A percentile compares a stretch with the other conserved stretches of the same genome.
Conservation (phyloP, 2,797 vertebrate species). For the Cichlasoma orientale region DNA sequence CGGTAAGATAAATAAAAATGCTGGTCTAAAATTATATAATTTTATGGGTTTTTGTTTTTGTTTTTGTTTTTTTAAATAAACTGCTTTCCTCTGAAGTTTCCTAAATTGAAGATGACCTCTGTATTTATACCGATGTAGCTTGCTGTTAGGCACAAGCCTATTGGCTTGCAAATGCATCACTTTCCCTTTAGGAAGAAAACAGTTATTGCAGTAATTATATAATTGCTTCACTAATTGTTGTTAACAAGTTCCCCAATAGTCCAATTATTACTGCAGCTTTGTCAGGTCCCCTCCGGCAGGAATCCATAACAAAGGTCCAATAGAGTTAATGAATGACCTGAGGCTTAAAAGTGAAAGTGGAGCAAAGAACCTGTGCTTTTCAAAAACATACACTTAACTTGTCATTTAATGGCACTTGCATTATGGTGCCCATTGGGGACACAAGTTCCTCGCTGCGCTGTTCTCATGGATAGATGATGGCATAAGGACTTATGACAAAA, state of each 20-base stretch:
- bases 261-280: constrained; percentile 77
- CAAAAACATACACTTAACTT: constrained; percentile 79
- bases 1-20: neutral
- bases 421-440: constrained; percentile 68
- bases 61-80: neutral
- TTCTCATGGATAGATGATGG: constrained; percentile 67
- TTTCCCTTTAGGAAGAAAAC: constrained; percentile 51
- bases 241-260: constrained; percentile 83
- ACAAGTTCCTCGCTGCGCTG: constrained; percentile 69
- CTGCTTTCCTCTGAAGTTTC: neutral
- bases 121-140: neutral
- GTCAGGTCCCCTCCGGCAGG: constrained; percentile 61
- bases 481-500: constrained; percentile 8
- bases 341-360: constrained; percentile 72
- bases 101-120: neutral
- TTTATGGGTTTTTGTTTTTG: neutral
- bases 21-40: neutral
- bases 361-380: constrained; percentile 55
- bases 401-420: constrained; percentile 68
- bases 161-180: constrained; percentile 78
- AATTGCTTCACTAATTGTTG: constrained; percentile 87
- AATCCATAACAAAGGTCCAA: constrained; percentile 75
- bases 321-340: constrained; percentile 82
- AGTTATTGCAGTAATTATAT: constrained; percentile 86
- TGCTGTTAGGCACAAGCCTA: constrained; percentile 19